phyloP scores from a whole-genome alignment of 2,113 vertebrate species.

The Natator depressus region DNA sequence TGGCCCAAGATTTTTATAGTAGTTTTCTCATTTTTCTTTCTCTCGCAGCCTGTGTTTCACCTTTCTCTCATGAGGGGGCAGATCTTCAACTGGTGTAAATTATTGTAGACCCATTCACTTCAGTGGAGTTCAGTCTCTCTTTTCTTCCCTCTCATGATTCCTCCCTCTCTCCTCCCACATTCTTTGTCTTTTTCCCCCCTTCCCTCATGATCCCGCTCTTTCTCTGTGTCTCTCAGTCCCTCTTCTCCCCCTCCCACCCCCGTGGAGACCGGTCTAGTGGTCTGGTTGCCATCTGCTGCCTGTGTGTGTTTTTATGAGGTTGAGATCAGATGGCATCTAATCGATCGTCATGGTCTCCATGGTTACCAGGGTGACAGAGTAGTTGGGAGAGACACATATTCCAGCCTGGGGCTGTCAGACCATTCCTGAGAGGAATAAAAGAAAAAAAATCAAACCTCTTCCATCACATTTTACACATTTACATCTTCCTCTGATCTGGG shows the following conservation, averaged over 20 bases:
- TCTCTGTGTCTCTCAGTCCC: conserved; percentile 37
- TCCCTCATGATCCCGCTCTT: conserved; percentile 21
- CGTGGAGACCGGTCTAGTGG: conserved; percentile 83
- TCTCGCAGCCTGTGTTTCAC: neutral
- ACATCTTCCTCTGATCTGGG: conserved; percentile 63
- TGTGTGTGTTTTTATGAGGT: conserved; percentile 83
- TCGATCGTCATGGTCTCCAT: conserved; percentile 90
- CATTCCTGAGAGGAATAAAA: conserved; percentile 72
- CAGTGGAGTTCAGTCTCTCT: neutral
- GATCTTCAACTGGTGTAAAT: neutral
- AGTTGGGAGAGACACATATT: conserved; percentile 83
- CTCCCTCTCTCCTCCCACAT: conserved; percentile 15
- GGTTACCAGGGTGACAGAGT: conserved; percentile 89
- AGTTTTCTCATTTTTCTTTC: neutral
- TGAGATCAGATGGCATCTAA: conserved; percentile 90
- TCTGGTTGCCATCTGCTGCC: conserved; percentile 89
- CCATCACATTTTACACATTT: conserved; percentile 68
- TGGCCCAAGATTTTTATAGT: neutral
- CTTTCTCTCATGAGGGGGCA: neutral
- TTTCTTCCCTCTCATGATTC: conserved; percentile 3
- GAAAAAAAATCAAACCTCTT: conserved; percentile 55
- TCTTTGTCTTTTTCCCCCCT: conserved; percentile 22
- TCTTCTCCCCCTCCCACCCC: conserved; percentile 56
- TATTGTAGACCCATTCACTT: neutral
- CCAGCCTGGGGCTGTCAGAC: conserved; percentile 82